A percentile compares a stretch with the other conserved stretches of the same genome.
Evolutionary conservation across 2,113 vertebrate species (phyloP).

Genomic region (Paraplagusia blochii): DNA sequence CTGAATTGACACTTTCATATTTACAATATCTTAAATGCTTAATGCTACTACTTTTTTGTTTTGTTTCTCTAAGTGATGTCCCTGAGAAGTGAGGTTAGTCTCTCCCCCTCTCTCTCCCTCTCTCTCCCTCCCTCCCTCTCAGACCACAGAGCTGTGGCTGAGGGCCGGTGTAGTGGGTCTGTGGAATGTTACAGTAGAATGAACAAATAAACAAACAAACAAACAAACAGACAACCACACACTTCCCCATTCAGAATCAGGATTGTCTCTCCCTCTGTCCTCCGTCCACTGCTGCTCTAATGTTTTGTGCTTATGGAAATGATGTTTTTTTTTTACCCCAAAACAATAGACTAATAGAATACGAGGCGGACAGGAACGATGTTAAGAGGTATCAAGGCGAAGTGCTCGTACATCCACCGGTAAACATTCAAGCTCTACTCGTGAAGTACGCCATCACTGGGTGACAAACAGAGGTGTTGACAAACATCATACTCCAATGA

Average conservation of each 20-base stretch:
- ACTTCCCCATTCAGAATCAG: slow-evolving; percentile 21
- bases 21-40: slow-evolving; percentile 99
- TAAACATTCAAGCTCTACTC: slow-evolving; percentile 43
- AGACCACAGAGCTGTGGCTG: slow-evolving; percentile 66
- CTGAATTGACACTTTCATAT: slow-evolving; percentile 98
- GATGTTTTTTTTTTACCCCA: slow-evolving; percentile 16
- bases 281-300: not conserved
- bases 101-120: slow-evolving; percentile 48
- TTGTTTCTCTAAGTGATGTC: slow-evolving; percentile 96
- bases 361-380: slow-evolving; percentile 64
- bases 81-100: slow-evolving; percentile 90
- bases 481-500: slow-evolving; percentile 29
- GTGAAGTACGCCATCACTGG: slow-evolving; percentile 34
- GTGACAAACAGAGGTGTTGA: slow-evolving; percentile 5
- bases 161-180: slow-evolving; percentile 11
- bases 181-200: slow-evolving; percentile 70
- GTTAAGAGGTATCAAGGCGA: slow-evolving; percentile 67
- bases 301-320: not conserved
- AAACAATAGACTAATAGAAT: slow-evolving; percentile 64
- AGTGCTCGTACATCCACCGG: slow-evolving; percentile 70
- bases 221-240: too few species aligned
- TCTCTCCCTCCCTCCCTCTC: slow-evolving; percentile 54
- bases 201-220: too few species aligned
- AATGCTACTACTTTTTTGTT: slow-evolving; percentile 84
- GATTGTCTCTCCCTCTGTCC: slow-evolving; percentile 6